Evolutionary conservation across 2,888 invertebrate species (phyloP).

Genomic region (Vanessa cardui): DNA sequence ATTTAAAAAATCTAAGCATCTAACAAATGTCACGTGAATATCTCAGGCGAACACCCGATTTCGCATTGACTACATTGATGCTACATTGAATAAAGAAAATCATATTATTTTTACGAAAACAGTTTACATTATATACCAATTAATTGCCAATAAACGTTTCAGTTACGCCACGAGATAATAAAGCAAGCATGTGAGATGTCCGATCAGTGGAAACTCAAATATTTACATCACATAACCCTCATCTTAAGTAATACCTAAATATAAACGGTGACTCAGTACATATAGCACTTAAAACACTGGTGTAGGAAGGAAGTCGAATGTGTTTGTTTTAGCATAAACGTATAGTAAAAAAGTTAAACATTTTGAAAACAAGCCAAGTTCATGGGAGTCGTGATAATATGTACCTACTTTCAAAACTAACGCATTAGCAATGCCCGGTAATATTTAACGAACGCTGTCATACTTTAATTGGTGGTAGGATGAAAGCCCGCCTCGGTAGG

Average conservation of each 20-base stretch:
- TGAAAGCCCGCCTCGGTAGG: too few species aligned
- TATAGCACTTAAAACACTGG: conserved; percentile 6
- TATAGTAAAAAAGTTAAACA: background rate
- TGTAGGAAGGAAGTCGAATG: conserved; percentile 18
- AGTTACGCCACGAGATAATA: conserved; percentile 3
- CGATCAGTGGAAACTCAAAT: conserved; percentile 14
- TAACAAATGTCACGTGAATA: too few species aligned
- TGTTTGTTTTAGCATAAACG: conserved; percentile 15
- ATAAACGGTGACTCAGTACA: conserved; percentile 20
- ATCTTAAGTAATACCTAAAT: conserved; percentile 23
- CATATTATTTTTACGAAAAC: background rate
- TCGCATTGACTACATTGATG: too few species aligned
- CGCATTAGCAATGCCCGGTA: too few species aligned
- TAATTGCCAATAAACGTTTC: background rate
- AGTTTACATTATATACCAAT: background rate
- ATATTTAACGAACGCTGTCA: too few species aligned
- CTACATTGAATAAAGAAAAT: background rate
- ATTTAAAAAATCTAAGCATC: too few species aligned
- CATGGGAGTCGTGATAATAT: too few species aligned
- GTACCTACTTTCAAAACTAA: too few species aligned
- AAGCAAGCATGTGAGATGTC: background rate
- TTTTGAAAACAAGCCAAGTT: background rate
- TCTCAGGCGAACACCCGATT: too few species aligned
- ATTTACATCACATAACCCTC: conserved; percentile 15
- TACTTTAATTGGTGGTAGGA: too few species aligned